Percentiles rank a stretch among this genome's conserved stretches.
Evolutionary conservation across 2,113 vertebrate genomes (phyloP).

Genomic region (Pterocles burchelli): DNA sequence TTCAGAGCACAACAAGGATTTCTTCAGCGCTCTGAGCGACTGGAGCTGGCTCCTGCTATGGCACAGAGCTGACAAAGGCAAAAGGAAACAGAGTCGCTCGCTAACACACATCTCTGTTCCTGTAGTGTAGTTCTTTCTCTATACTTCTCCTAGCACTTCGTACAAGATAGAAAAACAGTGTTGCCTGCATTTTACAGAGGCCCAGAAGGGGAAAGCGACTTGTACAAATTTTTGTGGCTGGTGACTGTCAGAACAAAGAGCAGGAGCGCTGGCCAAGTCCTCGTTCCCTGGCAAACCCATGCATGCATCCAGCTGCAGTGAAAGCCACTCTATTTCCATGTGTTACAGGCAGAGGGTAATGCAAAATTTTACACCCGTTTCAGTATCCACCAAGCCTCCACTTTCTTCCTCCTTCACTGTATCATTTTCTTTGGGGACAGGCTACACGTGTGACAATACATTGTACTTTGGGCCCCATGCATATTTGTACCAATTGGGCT

Average conservation of each 20-base stretch:
- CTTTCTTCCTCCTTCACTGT: not conserved
- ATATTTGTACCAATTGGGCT: not conserved
- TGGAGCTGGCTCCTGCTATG: slow-evolving; percentile 55
- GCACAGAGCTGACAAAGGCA: not conserved
- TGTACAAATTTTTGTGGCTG: not conserved
- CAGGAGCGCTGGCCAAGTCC: not conserved
- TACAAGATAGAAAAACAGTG: not conserved
- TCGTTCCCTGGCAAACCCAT: not conserved
- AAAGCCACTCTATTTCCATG: not conserved
- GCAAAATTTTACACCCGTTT: not conserved
- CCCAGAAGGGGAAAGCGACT: not conserved
- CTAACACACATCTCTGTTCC: not conserved
- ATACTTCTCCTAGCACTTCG: not conserved
- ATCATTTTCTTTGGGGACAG: not conserved
- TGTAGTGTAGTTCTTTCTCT: not conserved
- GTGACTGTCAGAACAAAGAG: not conserved
- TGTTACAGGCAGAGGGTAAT: not conserved
- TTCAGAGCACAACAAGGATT: slow-evolving; percentile 68
- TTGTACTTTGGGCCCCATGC: not conserved
- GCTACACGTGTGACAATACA: not conserved
- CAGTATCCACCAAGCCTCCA: not conserved
- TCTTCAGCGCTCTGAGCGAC: slow-evolving; percentile 62
- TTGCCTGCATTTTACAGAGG: not conserved
- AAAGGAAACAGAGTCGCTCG: not conserved
- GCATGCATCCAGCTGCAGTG: not conserved